Evolutionary conservation across 1,140 invertebrate genomes (phyloP), one percentile per base, ranked within the genome.

Genomic region (Heliconius melpomene): DNA sequence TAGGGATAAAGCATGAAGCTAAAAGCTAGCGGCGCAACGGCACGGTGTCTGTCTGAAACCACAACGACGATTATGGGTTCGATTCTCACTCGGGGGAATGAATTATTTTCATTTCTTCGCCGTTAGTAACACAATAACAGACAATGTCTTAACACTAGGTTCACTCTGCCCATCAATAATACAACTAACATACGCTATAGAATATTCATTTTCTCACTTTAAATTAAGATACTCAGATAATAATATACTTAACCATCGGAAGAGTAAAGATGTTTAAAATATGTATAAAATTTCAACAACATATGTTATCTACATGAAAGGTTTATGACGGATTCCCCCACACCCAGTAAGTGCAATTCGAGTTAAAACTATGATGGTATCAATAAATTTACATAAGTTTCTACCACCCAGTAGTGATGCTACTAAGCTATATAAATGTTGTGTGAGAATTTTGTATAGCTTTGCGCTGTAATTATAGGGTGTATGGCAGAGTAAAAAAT

Each of bases 321-420:
- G 54, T 75, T 75, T 26, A 66, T 20, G 11, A 16, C 52, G 1
- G 29, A 66, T 13, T 75, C 72, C 20, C 72, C 29, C 52, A 18
- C 74, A 75, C 74, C 60, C 38, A 36, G 23, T 60, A 18, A 75
- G 52, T 57, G 26, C 50, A 57, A 36, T 52, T 75, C 50, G 74
- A 60, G 54, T 75, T 40, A 60, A 75, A 75, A 75, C 52, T 74
- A 57, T 32, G 29, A 60, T 26, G 32, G 57, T 26, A 23, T 23
- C 54, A 23, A 75, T 75, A 75, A 75, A 60, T 75, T 75, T 66
- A 60, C n/a, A n/a, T 60, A 60, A 60, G 2, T 60, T 23, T 60
- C 23, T 9, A 60, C n/a, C 7, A 9, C 54, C 54, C n/a, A 60
- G 20, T 9, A 9, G 9, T 54, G 52, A 60, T 11, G 57, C 57